Base-by-base conservation (phyloP, 2,888 invertebrate genomes). In the Netelia melanura region DNA sequence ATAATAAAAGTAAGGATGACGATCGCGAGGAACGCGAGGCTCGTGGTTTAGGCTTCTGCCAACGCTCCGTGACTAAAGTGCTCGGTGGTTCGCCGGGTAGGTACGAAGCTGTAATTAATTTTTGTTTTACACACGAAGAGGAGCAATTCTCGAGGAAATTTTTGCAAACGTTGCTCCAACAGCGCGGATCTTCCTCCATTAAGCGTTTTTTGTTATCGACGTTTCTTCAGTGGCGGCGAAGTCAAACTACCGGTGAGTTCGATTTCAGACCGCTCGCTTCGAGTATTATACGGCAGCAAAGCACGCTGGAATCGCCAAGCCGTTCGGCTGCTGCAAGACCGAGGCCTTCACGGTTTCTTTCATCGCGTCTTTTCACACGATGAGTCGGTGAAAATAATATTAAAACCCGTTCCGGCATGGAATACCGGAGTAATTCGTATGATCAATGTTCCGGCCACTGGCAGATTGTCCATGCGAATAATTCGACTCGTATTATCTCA, bases 261-360 rank as follows among this genome's bases (percentile, higher is more conserved):
- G 76, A 68, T 77, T 74, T 58, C 21, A 43, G 65, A 71, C n/a
- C 65, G 23, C 11, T 48, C 68, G 11, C 11, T 21, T 48, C 10
- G 48, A 48, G 56, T 43, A n/a, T 43, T 25, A 71, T 21, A 48
- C 43, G 62, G n/a, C 25, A 44, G 48, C n/a, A 48, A 48, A 70
- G 11, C 71, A n/a, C 48, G 25, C 54, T 11, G 64, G 56, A 62
- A 70, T 64, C 70, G 25, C 17, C 9, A 43, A 65, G 17, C 11
- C 38, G 11, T 25, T 65, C 38, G 25, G 25, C 17, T 9, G 65
- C 48, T 67, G 48, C 64, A 71, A 85, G 84, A 84, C 86, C 82
- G 77, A 87, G 89, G 87, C 87, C 90, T 91, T 91, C 89, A 87
- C 89, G 90, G 89, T 90, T 91, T 90, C 89, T 90, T 90, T 89